Evolutionary conservation across 37 sponge, comb jelly and placozoan genomes (phyloP).

Genomic region (Ephydatia muelleri): DNA sequence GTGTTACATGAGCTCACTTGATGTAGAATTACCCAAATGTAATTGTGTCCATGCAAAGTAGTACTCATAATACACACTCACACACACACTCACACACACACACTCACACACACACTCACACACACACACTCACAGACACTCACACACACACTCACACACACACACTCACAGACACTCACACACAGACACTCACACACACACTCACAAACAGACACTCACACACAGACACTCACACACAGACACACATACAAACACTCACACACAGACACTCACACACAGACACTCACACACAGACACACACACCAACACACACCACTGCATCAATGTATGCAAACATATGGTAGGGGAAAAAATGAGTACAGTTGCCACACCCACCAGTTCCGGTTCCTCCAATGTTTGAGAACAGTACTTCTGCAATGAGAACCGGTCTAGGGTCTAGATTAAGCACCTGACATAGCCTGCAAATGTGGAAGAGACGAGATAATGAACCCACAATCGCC

Average conservation of each 20-base stretch:
- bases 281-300: too few species aligned
- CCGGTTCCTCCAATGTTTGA: conserved; percentile 99
- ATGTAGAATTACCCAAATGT: too few species aligned
- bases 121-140: conserved; percentile 4
- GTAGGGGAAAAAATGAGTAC: too few species aligned
- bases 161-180: conserved; percentile 13
- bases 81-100: conserved; percentile 7
- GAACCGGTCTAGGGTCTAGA: conserved; percentile 44
- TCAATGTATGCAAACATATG: too few species aligned
- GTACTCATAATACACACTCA: not conserved
- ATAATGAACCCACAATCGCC: too few species aligned
- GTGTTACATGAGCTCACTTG: too few species aligned
- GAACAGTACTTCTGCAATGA: conserved; percentile 95
- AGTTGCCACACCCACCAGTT: conserved; percentile 34
- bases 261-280: conserved; percentile 7
- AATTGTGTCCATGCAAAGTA: too few species aligned
- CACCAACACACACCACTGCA: too few species aligned
- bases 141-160: conserved; percentile 12
- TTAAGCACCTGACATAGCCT: conserved; percentile 93
- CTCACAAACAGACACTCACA: too few species aligned
- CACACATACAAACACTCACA: not conserved
- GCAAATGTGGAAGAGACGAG: not conserved
- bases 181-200: conserved; percentile 12
- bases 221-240: too few species aligned
- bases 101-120: conserved; percentile 11